These are phyloP conservation scores for Rhodeus uyekii DNA, from an alignment of 2,797 vertebrate species.

Conservation along the genomic window DNA sequence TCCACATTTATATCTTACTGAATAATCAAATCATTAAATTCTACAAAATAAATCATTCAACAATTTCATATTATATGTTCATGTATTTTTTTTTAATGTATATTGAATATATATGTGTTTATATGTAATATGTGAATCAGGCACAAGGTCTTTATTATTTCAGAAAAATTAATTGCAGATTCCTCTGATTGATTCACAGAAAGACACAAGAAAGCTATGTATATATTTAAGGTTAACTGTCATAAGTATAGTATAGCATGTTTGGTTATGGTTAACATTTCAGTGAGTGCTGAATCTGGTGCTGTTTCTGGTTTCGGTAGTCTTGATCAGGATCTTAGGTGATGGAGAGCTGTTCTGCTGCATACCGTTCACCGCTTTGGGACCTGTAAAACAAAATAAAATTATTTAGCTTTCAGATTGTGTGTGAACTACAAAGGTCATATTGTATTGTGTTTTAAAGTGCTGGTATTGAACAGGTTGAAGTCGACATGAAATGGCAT, in stretches of 20 bases:
- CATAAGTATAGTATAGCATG: neutral
- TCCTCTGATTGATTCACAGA: neutral
- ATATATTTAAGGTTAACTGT: neutral
- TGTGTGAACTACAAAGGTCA: neutral
- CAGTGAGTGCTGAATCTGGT: constrained; percentile 56
- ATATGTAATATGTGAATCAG: neutral
- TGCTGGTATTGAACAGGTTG: neutral
- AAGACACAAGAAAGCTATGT: neutral
- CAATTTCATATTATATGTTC: neutral
- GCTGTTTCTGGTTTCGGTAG: constrained; percentile 55
- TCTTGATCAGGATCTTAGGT: constrained; percentile 61
- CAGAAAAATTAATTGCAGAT: neutral
- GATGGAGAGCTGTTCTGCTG: constrained; percentile 54
- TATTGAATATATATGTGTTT: neutral
- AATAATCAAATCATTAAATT: neutral
- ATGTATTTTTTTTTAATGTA: neutral
- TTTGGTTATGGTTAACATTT: constrained; percentile 8
- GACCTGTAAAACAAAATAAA: constrained; percentile 29
- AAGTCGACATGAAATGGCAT: neutral
- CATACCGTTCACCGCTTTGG: constrained; percentile 51
- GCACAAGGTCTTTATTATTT: neutral
- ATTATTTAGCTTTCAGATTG: neutral
- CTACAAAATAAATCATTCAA: neutral
- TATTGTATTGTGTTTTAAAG: neutral
- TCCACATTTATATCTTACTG: neutral